A percentile compares a stretch with the other conserved stretches of the same genome.
Conservation (phyloP, 2,797 vertebrate species). For the Melanotaenia nigrans region DNA sequence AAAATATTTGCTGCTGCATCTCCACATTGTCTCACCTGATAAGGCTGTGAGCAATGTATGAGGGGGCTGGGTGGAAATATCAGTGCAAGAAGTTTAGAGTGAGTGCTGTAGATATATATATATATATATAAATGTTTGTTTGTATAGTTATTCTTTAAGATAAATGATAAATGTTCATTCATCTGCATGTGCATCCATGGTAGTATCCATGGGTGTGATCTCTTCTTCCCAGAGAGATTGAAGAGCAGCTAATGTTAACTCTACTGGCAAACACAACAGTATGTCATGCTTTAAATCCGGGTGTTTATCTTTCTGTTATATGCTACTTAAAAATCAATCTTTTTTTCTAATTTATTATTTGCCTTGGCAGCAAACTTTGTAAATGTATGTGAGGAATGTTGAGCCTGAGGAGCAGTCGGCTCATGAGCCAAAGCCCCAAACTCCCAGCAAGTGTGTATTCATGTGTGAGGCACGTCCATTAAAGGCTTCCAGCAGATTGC, state of each 20-base stretch:
- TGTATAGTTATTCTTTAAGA: background rate
- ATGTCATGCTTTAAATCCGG: background rate
- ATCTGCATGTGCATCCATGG: background rate
- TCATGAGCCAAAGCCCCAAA: conserved; percentile 35
- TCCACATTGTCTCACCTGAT: background rate
- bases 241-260: too few species aligned
- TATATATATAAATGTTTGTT: too few species aligned
- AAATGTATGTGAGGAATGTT: conserved; percentile 45
- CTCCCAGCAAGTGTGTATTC: conserved; percentile 25
- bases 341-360: background rate
- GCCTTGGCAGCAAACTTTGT: conserved; percentile 1
- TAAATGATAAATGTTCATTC: background rate
- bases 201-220: too few species aligned
- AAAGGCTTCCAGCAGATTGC: conserved; percentile 50
- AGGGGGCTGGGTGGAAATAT: background rate
- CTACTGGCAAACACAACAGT: background rate
- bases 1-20: too few species aligned
- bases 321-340: background rate
- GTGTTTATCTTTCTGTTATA: background rate
- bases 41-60: background rate
- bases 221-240: too few species aligned
- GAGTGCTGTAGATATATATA: background rate
- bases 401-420: conserved; percentile 15
- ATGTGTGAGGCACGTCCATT: conserved; percentile 28
- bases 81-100: background rate